Percentiles rank a stretch among this genome's conserved stretches.
Conservation (phyloP, 53 echinoderm and acorn worm genomes). For the Astropecten irregularis region DNA sequence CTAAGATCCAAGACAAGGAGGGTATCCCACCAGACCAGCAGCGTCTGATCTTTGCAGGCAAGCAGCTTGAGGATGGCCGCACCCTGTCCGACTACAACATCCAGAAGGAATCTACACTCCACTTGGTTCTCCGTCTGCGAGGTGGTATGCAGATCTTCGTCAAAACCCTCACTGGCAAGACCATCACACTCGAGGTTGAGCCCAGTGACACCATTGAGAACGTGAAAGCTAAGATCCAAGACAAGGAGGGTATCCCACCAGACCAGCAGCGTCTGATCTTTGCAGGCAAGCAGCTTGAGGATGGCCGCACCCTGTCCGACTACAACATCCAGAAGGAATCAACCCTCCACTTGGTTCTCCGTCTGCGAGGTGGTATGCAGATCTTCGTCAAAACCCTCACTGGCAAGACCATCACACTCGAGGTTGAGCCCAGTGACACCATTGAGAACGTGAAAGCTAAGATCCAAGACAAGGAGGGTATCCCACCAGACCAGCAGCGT, state of each 20-base stretch:
- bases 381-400: conserved; percentile 87
- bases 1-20: conserved; percentile 88
- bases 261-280: conserved; percentile 90
- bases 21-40: conserved; percentile 98
- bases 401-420: conserved; percentile 85
- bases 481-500: conserved; percentile 87
- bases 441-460: conserved; percentile 84
- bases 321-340: conserved; percentile 94
- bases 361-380: conserved; percentile 92
- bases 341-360: conserved; percentile 80
- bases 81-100: conserved; percentile 87
- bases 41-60: conserved; percentile 98
- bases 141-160: conserved; percentile 94
- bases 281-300: conserved; percentile 82
- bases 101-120: conserved; percentile 79
- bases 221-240: conserved; percentile 84
- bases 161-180: conserved; percentile 89
- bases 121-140: conserved; percentile 78
- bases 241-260: conserved; percentile 83
- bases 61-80: conserved; percentile 97
- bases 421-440: conserved; percentile 83
- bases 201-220: conserved; percentile 84
- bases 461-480: conserved; percentile 86
- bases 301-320: conserved; percentile 82
- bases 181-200: conserved; percentile 85